Evolutionary conservation across 1,140 invertebrate species (phyloP), one percentile per base, ranked within the genome.

Genomic region (Carposina sasakii): DNA sequence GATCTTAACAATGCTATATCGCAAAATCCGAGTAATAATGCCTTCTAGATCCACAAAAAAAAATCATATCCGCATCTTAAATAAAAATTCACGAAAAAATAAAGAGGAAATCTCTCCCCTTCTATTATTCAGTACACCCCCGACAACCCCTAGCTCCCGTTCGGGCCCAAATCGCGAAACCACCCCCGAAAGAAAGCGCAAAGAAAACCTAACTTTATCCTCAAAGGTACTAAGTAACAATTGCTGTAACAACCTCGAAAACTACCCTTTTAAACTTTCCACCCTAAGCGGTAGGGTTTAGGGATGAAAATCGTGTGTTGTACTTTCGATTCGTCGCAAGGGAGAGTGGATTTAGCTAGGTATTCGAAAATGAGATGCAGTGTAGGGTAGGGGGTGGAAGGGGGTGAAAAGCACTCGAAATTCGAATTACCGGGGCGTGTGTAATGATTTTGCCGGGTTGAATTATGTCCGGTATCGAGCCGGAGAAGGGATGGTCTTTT

Each of bases 41-140:
- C 68, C 72, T 63, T 65, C 76, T 76, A 81, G 77, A 84, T 84
- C n/a, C n/a, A n/a, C n/a, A n/a, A n/a, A n/a, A n/a, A 81, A 84
- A 84, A 84, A 84, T 84, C 81, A 81, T 84, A 84, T 84, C 81
- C 81, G 75, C 81, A 81, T 84, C 81, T 84, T 84, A 84, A 84
- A 84, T 84, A 84, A 81, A 81, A 81, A 84, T 81, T 84, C 81
- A 84, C 78, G 76, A 84, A 84, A 82, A 83, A 81, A 81, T 78
- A 81, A 76, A 77, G 72, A 71, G 73, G 68, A 76, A 78, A 74
- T 70, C 74, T n/a, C 73, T 37, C 76, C 72, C 76, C 71, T n/a
- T 79, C 69, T 71, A 81, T 83, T 83, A 81, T 83, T 72, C 74
- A 70, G 66, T 57, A 57, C 57, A 63, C 58, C 63, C 60, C 52